A percentile compares a stretch with the other conserved stretches of the same genome.
Conservation (phyloP, 2,888 invertebrate genomes). For the Alitta virens region DNA sequence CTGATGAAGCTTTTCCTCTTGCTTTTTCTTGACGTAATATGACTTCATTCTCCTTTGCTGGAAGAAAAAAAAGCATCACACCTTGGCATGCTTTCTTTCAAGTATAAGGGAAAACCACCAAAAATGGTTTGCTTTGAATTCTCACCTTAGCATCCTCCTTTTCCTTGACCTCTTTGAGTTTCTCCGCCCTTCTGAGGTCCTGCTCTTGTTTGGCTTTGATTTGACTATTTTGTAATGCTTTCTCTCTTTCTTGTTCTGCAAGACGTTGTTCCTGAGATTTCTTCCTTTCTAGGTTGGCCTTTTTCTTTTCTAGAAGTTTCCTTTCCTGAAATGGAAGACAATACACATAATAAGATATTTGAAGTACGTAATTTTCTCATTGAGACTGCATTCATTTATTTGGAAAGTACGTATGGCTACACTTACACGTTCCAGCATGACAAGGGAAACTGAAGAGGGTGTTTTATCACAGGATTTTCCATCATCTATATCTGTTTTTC, state of each 20-base stretch:
- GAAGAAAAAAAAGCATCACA: not conserved
- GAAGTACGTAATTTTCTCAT: too few species aligned
- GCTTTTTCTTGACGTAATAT: conserved; percentile 16
- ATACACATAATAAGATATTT: too few species aligned
- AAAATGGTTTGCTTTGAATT: not conserved
- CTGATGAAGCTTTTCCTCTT: conserved; percentile 19
- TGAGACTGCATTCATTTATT: too few species aligned
- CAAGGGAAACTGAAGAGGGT: too few species aligned
- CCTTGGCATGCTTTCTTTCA: too few species aligned
- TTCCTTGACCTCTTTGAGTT: conserved; percentile 13
- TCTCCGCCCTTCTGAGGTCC: conserved; percentile 16
- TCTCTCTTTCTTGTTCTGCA: conserved; percentile 14
- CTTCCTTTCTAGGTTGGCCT: conserved; percentile 17
- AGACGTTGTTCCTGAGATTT: conserved; percentile 23
- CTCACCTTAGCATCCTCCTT: conserved; percentile 12
- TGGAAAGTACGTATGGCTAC: too few species aligned
- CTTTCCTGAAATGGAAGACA: conserved; percentile 4
- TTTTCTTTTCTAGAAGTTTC: conserved; percentile 16
- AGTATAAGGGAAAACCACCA: too few species aligned
- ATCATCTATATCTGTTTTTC: too few species aligned
- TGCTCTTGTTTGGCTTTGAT: conserved; percentile 11
- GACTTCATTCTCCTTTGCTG: conserved; percentile 24
- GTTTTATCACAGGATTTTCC: too few species aligned
- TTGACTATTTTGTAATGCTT: conserved; percentile 3
- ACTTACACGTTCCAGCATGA: too few species aligned